Evolutionary conservation across 2,888 invertebrate species (phyloP).

Genomic region (Agrotis puta): DNA sequence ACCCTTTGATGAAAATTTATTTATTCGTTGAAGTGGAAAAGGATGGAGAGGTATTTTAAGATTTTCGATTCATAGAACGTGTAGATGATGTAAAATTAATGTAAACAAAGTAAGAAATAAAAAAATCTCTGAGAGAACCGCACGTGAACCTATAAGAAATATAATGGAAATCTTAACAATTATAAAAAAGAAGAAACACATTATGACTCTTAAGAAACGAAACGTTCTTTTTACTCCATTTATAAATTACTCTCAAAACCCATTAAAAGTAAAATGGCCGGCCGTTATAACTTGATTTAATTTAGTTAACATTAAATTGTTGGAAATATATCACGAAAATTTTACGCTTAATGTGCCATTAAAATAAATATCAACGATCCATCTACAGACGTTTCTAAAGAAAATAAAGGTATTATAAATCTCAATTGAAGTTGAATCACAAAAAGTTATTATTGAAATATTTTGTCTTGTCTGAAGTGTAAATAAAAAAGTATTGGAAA

Average conservation of each 20-base stretch:
- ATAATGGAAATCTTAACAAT: not conserved
- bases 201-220: not conserved
- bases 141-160: not conserved
- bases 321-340: slow-evolving; percentile 17
- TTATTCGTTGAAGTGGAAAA: slow-evolving; percentile 36
- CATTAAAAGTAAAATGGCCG: slow-evolving; percentile 20
- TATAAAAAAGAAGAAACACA: not conserved
- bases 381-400: slow-evolving; percentile 3
- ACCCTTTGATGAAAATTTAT: slow-evolving; percentile 62
- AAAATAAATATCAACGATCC: slow-evolving; percentile 28
- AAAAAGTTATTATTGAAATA: slow-evolving; percentile 13
- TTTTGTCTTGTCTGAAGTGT: slow-evolving; percentile 18
- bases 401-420: slow-evolving; percentile 40
- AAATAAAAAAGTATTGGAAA: slow-evolving; percentile 4
- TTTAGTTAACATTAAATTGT: slow-evolving; percentile 24
- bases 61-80: slow-evolving; percentile 1
- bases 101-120: not conserved
- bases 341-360: not conserved
- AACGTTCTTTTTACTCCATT: not conserved
- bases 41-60: not conserved
- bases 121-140: not conserved
- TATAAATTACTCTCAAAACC: not conserved
- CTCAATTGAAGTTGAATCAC: slow-evolving; percentile 18
- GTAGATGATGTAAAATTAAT: not conserved
- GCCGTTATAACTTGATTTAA: slow-evolving; percentile 29